Evolutionary conservation across 2,888 invertebrate genomes (phyloP), one percentile per base, ranked within the genome.

Genomic region (Drepana falcataria): DNA sequence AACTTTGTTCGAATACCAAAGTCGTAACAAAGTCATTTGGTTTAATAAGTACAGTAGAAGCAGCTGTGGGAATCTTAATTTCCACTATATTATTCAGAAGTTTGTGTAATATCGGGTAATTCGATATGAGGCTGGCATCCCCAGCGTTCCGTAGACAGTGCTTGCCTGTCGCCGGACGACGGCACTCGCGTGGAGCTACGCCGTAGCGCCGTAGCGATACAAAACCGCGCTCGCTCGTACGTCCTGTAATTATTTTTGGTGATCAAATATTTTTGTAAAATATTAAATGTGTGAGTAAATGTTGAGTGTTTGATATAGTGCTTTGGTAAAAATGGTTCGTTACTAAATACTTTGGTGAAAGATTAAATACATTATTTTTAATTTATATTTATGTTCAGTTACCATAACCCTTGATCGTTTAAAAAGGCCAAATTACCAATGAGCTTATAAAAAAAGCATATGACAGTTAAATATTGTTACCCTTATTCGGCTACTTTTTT

Each of bases 151-250:
- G 57, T 61, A 71, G 69, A 59, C 81, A 83, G 85, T 81, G 61
- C 66, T 59, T 68, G 54, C 61, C 63, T 63, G 64, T 61, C 59
- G 56, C 59, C 68, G 66, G 59, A 61, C 66, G 72, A 68, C 63
- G 72, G 59, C 73, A 71, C 76, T 62, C 80, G 79, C 76, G 77
- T 72, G 60, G 65, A 59, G 64, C 71, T 76, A 76, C 83, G 77
- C 59, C 75, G 77, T 77, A 76, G 73, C 71, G 70, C 68, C 75
- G 77, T 77, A 76, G 73, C 71, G 70, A 68, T 73, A 69, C 75
- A 69, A 58, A 54, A 59, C 59, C 68, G 68, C 75, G 70, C 52
- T 60, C 55, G 69, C 59, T 55, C 54, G 55, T 49, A 57, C 55
- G 55, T 49, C 56, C 54, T 58, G 56, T 57, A 57, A 44, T 6